A percentile compares a stretch with the other conserved stretches of the same genome.
Conservation (phyloP, 2,888 invertebrate genomes). For the Dicyrtoma fusca region DNA sequence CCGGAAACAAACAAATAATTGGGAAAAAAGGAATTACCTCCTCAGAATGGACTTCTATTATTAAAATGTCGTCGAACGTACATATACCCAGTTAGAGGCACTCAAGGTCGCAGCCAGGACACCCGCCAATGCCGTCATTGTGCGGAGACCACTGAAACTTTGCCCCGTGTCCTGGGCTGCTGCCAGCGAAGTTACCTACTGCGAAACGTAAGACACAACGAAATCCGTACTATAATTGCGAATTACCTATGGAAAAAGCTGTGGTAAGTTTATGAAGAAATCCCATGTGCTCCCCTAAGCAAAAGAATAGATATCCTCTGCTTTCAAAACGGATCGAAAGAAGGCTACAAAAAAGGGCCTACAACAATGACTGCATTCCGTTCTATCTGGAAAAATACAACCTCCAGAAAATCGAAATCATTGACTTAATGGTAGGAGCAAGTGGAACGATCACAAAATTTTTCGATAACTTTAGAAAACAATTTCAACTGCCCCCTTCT, state of each 20-base stretch:
- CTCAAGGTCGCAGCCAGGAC: slow-evolving; percentile 19
- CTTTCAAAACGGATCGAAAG: background rate
- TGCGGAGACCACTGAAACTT: slow-evolving; percentile 32
- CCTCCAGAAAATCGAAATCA: slow-evolving; percentile 5
- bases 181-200: slow-evolving; percentile 27
- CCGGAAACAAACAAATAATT: slow-evolving; percentile 5
- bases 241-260: background rate
- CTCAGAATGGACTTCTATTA: slow-evolving; percentile 23
- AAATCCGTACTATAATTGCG: slow-evolving; percentile 23
- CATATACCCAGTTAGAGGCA: slow-evolving; percentile 20
- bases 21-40: slow-evolving; percentile 30
- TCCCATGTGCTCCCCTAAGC: background rate
- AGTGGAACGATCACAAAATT: slow-evolving; percentile 19
- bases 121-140: background rate
- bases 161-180: slow-evolving; percentile 32
- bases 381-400: slow-evolving; percentile 7
- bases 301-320: slow-evolving; percentile 36
- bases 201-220: slow-evolving; percentile 21
- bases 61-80: slow-evolving; percentile 37
- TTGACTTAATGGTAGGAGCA: slow-evolving; percentile 31
- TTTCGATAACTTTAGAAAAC: background rate
- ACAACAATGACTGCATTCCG: slow-evolving; percentile 13
- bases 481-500: background rate
- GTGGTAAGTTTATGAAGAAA: slow-evolving; percentile 37
- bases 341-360: slow-evolving; percentile 9